Evolutionary conservation across 2,113 vertebrate genomes (phyloP), one percentile per base, ranked within the genome.

Genomic region (Paraplagusia blochii): DNA sequence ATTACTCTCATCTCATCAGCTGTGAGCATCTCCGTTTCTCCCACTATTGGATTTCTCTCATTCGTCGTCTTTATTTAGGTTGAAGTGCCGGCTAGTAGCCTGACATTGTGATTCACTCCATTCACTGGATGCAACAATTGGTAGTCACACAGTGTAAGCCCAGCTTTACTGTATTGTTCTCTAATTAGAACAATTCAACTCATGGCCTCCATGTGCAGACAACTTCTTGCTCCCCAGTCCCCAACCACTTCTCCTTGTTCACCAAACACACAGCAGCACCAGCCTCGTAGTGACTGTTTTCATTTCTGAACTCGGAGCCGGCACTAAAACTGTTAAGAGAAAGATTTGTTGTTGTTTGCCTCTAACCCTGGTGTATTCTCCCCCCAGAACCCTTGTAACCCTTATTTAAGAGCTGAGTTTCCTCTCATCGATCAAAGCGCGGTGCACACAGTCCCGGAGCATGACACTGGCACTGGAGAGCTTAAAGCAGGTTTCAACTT

Each of bases 391-490:
- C 68, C 53, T 19, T 60, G 74, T 86, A 88, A 90, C 89, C 87
- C 68, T 82, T 75, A 83, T 88, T 89, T 87, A 83, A 76, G 73
- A 53, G 62, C 69, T 2, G 44, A 70, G 66, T 77, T 83, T 66
- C 64, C 72, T 63, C 61, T 83, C 84, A 86, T 88, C 83, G 71
- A 90, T 88, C 87, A 87, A 76, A 79, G 63, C 45, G 59, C 77
- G 57, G 53, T 2, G 16, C 63, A 48, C 52, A 66, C 61, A 56
- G 66, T 54, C 66, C 51, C 56, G 56, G 71, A 79, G 76, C 59
- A 46, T 53, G 78, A 79, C 60, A 69, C 64, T 48, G 63, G 69
- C 47, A 54, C 55, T 45, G 67, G 44, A 72, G 53, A 78, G 56
- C 63, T 78, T 81, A 81, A 50, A 76, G 72, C 75, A 63, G 58